Evolutionary conservation across 2,888 invertebrate species (phyloP).

Genomic region (Phoenoteleia sp.): DNA sequence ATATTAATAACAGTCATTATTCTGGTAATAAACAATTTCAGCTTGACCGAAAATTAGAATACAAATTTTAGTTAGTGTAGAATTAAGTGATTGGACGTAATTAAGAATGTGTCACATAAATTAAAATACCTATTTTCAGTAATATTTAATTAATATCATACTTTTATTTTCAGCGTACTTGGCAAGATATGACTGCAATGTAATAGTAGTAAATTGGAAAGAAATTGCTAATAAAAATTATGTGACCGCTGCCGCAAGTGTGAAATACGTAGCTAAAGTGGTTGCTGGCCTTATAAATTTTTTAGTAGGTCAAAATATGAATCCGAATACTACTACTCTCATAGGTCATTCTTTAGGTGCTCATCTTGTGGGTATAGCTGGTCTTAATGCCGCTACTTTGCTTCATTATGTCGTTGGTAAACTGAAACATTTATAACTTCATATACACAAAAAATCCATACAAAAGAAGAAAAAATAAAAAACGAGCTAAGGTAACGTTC

Average conservation of each 20-base stretch:
- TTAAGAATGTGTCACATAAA: no score
- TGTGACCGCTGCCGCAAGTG: slow-evolving; percentile 30
- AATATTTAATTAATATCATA: slow-evolving; percentile 1
- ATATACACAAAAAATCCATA: no score
- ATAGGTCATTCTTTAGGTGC: slow-evolving; percentile 56
- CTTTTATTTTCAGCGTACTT: slow-evolving; percentile 41
- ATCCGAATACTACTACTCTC: slow-evolving; percentile 15
- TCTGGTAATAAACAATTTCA: no score
- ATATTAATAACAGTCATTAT: no score
- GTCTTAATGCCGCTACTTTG: background rate
- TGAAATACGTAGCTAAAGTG: slow-evolving; percentile 29
- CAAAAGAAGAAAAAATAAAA: no score
- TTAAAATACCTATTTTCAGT: no score
- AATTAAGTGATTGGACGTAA: no score
- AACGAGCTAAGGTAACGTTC: no score
- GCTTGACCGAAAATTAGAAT: no score
- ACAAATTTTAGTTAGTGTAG: no score
- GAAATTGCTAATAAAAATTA: slow-evolving; percentile 35
- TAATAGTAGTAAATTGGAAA: slow-evolving; percentile 41
- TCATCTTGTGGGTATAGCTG: slow-evolving; percentile 43
- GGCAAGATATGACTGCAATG: slow-evolving; percentile 30
- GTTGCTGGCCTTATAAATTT: slow-evolving; percentile 21
- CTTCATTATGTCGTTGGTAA: slow-evolving; percentile 35
- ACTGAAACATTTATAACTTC: no score
- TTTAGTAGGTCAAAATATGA: background rate